Evolutionary conservation across 2,113 vertebrate genomes (phyloP), one percentile per base, ranked within the genome.

Genomic region (Willisornis vidua): DNA sequence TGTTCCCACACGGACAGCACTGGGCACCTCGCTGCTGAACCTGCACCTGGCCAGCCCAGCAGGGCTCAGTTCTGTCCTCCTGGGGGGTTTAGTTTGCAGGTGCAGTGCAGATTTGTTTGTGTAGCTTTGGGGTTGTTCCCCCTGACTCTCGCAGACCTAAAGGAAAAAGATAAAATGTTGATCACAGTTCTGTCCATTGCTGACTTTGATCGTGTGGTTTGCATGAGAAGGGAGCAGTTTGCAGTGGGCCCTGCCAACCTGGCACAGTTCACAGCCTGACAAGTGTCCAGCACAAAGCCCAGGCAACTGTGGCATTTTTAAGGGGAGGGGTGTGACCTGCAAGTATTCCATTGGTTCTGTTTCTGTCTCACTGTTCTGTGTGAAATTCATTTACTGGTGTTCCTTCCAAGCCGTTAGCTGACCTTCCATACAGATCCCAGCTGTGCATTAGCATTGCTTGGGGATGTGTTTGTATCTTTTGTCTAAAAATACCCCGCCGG

Each of bases 391-490:
- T 97, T 97, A 93, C 95, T 98, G 94, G 90, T 96, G 97, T 97
- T 97, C 91, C 95, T 97, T 97, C 98, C 97, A 97, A 97, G 97
- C 96, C 85, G 85, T 97, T 96, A 96, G 97, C 96, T 98, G 98
- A 98, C 98, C 98, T 98, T 98, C 98, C 94, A 90, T 93, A 96
- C 17, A 37, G 97, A 97, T 98, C 97, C 97, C 98, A 98, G 97
- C 98, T 98, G 98, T 97, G 97, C 97, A 97, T 98, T 98, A 97
- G 96, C 97, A 97, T 98, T 97, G 98, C 98, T 98, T 96, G 97
- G 97, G 98, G 98, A 98, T 98, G 97, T 97, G 97, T 98, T 98
- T 98, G 97, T 98, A 96, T 98, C 98, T 98, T 98, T 98, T 98
- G 97, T 98, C 98, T 98, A 98, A 98, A 98, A 98, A 98, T 98